Evolutionary conservation across 23 tunicate species (phyloP).

Genomic region (Styela plicata): DNA sequence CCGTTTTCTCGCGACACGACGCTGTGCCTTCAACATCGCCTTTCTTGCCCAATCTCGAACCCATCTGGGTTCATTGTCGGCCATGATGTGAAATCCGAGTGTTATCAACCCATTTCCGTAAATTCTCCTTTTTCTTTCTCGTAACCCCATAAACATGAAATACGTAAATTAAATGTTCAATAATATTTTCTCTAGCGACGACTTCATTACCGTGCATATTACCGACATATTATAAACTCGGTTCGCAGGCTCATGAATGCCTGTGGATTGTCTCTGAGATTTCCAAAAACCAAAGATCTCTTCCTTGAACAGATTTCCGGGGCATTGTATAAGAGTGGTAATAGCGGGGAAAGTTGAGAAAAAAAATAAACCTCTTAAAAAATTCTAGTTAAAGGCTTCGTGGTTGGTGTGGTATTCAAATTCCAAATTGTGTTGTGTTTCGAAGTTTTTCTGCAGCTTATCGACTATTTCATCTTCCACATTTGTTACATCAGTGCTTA

Average conservation of each 20-base stretch:
- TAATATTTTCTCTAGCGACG: conserved; percentile 72
- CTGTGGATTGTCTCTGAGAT: conserved; percentile 39
- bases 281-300: conserved; percentile 53
- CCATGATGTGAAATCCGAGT: conserved; percentile 41
- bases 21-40: conserved; percentile 43
- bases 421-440: conserved; percentile 13
- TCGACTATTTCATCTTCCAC: not conserved
- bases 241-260: conserved; percentile 59
- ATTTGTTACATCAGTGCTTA: no score
- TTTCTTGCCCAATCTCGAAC: conserved; percentile 31
- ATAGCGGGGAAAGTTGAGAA: conserved; percentile 38
- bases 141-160: conserved; percentile 48
- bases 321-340: conserved; percentile 47
- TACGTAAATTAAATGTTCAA: conserved; percentile 44
- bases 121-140: conserved; percentile 24
- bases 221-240: conserved; percentile 79
- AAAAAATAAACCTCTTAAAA: conserved; percentile 33
- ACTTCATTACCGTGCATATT: conserved; percentile 98
- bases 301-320: conserved; percentile 62
- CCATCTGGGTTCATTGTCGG: conserved; percentile 58
- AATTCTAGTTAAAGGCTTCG: conserved; percentile 43
- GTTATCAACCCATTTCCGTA: no score
- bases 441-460: not conserved
- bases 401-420: conserved; percentile 56
- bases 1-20: conserved; percentile 74